These are phyloP conservation scores for Tenebrosternarchus preto DNA, from an alignment of 2,113 vertebrate species.

Conservation along the genomic window DNA sequence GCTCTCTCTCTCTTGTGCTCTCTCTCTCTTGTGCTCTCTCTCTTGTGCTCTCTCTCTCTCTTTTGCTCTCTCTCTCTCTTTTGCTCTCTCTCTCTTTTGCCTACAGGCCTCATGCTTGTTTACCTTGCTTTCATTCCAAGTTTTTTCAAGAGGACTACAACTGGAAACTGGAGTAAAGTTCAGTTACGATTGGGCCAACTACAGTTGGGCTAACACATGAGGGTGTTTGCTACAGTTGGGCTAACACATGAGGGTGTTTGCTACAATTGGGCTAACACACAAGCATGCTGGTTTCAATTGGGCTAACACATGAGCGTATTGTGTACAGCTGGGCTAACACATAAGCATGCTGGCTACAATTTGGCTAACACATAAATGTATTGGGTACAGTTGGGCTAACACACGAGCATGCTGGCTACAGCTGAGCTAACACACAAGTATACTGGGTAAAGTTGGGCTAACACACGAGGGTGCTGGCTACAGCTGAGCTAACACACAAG, in stretches of 20 bases:
- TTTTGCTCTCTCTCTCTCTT: not conserved
- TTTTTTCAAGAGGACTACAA: not conserved
- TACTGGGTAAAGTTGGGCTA: not conserved
- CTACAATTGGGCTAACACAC: not conserved
- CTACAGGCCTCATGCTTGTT: not conserved
- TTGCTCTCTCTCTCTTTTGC: not conserved
- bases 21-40: not conserved
- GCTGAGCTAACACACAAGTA: not conserved
- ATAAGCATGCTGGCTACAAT: not conserved
- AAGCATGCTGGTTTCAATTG: no score
- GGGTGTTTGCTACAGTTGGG: not conserved
- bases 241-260: conserved; percentile 12
- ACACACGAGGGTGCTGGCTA: not conserved
- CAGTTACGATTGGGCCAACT: conserved; percentile 1
- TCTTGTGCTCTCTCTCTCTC: conserved; percentile 11
- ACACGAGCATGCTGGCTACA: no score
- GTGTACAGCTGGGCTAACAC: no score
- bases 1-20: conserved; percentile 14
- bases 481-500: conserved; percentile 10
- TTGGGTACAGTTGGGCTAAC: not conserved
- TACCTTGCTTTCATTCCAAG: not conserved
- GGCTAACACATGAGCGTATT: no score
- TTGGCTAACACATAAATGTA: conserved; percentile 11
- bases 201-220: not conserved
- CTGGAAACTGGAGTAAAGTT: conserved; percentile 46